phyloP scores from a whole-genome alignment of 2,797 vertebrate species.

The Peromyscus melanophrys region DNA sequence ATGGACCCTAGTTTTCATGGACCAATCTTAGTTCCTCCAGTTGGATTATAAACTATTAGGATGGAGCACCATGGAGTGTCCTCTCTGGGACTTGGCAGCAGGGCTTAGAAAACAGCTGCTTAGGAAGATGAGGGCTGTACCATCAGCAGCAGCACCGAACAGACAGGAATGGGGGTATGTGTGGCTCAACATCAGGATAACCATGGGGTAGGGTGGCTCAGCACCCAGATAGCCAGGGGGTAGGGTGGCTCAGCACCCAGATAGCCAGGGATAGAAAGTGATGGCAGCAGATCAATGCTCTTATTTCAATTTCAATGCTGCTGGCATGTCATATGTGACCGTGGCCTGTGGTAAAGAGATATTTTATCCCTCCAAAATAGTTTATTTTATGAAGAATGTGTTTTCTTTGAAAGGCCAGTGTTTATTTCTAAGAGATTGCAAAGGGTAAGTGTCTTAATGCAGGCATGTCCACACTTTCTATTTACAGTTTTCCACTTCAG shows the following conservation, averaged over 20 bases:
- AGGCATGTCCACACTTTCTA: not conserved
- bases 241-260: not conserved
- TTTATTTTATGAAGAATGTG: slow-evolving; percentile 15
- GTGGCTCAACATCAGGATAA: too few relatives aligned
- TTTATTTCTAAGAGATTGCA: slow-evolving; percentile 42
- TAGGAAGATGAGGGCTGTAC: not conserved
- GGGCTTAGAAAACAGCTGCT: not conserved
- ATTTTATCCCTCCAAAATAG: slow-evolving; percentile 23
- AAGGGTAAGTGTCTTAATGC: not conserved
- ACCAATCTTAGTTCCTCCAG: slow-evolving; percentile 25
- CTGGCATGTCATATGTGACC: slow-evolving; percentile 23
- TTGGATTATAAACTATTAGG: not conserved
- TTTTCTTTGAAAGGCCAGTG: slow-evolving; percentile 7
- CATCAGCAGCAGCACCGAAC: not conserved
- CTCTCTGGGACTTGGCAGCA: not conserved
- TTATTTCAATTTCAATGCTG: slow-evolving; percentile 4
- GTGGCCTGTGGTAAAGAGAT: slow-evolving; percentile 33
- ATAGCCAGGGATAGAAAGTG: not conserved
- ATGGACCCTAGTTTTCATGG: not conserved
- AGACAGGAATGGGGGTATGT: too few relatives aligned
- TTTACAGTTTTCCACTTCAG: slow-evolving; percentile 37
- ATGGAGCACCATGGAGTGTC: not conserved
- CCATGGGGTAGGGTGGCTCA: not conserved
- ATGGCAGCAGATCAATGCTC: not conserved
- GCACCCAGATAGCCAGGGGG: not conserved